These are phyloP conservation scores for Microctonus hyperodae DNA, from an alignment of 2,888 invertebrate genomes.

Conservation along the genomic window DNA sequence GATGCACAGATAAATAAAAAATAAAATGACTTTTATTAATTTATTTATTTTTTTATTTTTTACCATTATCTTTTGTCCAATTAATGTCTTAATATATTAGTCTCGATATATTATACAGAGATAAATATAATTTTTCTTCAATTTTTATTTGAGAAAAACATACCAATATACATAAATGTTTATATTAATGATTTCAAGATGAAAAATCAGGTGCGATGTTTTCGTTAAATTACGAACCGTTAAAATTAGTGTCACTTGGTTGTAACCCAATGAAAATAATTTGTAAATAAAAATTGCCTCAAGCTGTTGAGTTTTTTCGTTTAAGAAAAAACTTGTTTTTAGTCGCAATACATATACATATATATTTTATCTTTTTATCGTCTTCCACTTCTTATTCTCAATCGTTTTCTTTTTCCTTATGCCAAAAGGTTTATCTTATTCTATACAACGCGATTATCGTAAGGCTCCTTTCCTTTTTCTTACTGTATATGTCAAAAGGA, in stretches of 20 bases:
- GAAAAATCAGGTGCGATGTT: constrained; percentile 36
- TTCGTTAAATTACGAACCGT: constrained; percentile 34
- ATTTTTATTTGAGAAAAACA: too few species aligned
- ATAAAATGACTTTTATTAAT: too few species aligned
- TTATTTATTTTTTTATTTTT: too few species aligned
- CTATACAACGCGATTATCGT: constrained; percentile 25
- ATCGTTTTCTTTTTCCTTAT: constrained; percentile 20
- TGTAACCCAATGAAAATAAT: constrained; percentile 35
- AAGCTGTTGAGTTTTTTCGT: neutral
- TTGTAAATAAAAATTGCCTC: constrained; percentile 34
- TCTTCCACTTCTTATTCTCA: constrained; percentile 21
- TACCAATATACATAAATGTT: too few species aligned
- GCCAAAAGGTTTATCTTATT: constrained; percentile 12
- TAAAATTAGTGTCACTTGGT: constrained; percentile 36
- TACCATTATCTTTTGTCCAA: too few species aligned
- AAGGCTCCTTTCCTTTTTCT: constrained; percentile 2
- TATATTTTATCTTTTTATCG: constrained; percentile 1
- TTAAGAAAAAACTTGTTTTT: constrained; percentile 8
- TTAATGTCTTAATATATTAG: too few species aligned
- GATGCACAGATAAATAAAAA: too few species aligned
- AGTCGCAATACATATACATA: neutral
- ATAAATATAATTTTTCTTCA: too few species aligned
- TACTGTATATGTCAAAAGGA: neutral
- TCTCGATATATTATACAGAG: too few species aligned
- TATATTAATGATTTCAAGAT: constrained; percentile 5